phyloP scores from a whole-genome alignment of 2,113 vertebrate species.

The Leptodactylus fuscus region DNA sequence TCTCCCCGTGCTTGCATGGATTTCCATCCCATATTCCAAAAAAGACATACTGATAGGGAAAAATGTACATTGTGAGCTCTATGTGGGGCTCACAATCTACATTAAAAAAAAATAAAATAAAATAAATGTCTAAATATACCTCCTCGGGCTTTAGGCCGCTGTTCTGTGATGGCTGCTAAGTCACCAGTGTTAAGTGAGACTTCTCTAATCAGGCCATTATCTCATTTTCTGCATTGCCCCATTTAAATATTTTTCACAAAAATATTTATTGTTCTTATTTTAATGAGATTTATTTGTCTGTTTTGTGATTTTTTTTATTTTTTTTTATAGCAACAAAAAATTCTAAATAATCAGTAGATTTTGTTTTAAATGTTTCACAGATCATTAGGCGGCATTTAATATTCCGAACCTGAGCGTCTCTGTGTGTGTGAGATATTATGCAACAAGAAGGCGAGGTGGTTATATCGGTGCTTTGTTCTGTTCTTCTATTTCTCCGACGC shows the following conservation, averaged over 20 bases:
- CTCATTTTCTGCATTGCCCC: background rate
- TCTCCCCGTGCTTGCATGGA: too few relatives aligned
- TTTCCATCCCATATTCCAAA: too few relatives aligned
- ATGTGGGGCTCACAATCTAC: too few relatives aligned
- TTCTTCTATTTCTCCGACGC: constrained; percentile 39
- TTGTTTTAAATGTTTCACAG: constrained; percentile 45
- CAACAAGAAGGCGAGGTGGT: constrained; percentile 52
- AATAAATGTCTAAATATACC: background rate
- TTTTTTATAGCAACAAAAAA: background rate
- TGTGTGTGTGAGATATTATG: constrained; percentile 45
- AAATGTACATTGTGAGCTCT: too few relatives aligned
- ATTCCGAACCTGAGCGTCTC: constrained; percentile 28
- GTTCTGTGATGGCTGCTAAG: background rate
- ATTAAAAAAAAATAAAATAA: too few relatives aligned
- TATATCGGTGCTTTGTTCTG: constrained; percentile 50
- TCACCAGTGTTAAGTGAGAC: background rate
- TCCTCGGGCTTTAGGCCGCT: background rate
- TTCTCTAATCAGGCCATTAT: background rate
- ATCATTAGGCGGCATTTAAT: constrained; percentile 54
- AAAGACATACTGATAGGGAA: too few relatives aligned
- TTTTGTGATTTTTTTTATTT: constrained; percentile 37
- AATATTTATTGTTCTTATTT: background rate
- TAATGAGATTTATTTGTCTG: constrained; percentile 28
- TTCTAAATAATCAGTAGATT: constrained; percentile 28
- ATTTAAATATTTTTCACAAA: background rate